Evolutionary conservation across 1,140 invertebrate species (phyloP), one percentile per base, ranked within the genome.

Genomic region (Cryptotermes secundus): DNA sequence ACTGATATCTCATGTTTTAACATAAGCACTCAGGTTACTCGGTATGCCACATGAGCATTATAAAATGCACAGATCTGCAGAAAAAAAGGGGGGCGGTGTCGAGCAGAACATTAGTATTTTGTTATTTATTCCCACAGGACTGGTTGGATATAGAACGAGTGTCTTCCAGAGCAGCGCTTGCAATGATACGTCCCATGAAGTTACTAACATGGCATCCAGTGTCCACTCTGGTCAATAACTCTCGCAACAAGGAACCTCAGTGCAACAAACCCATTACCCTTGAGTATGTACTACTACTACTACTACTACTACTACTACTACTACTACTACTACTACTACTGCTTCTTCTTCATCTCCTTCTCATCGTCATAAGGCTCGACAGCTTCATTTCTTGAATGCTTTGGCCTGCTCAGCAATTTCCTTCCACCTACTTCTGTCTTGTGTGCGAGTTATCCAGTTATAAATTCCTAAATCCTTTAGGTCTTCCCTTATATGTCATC

Each of bases 151-250:
- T 90, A 87, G 91, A 91, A 83, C 88, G 92, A 83, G 90, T 95
- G 9, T 88, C 91, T 79, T 87, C 91, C 65, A 88, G 91, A 24
- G 89, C 92, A 88, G 93, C 93, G 7, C 84, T 94, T 83, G 87
- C 88, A 53, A 88, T 91, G 42, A 86, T 94, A 31, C 91, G 90
- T 86, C 92, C 93, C 38, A 87, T 90, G 26, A 87, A 88, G 14
- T 85, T 87, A 82, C 87, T 96, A 34, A 87, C 88, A 34, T 95
- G 93, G 92, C 93, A 97, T 88, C 92, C 92, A 53, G 95, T 97
- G 12, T 93, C 94, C 3, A 92, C 90, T 82, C 84, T 90, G 82
- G 95, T 97, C 0, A 96, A 96, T 88, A 95, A 94, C 88, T 93
- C 94, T 1, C 89, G 92, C 72, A 92, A 95, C 88, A 95, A 96